Evolutionary conservation across 2,888 invertebrate species (phyloP).

Genomic region (Chironomus riparius): DNA sequence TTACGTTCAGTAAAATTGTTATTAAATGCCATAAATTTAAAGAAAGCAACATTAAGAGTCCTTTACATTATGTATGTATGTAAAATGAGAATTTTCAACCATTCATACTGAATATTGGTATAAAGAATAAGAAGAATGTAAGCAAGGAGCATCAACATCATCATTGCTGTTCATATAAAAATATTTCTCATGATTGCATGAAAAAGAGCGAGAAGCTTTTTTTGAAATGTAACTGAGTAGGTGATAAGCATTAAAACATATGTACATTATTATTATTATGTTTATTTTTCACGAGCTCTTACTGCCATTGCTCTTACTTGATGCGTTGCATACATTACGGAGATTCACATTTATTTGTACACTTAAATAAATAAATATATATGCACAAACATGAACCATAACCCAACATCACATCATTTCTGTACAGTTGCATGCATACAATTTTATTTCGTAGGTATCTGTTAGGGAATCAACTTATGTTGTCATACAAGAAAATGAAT

Average conservation of each 20-base stretch:
- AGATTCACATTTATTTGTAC: background rate
- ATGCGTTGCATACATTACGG: background rate
- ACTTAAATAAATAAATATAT: background rate
- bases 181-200: constrained; percentile 13
- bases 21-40: constrained; percentile 26
- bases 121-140: background rate
- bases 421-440: background rate
- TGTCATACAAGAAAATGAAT: constrained; percentile 3
- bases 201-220: background rate
- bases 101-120: background rate
- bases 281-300: background rate
- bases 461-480: background rate
- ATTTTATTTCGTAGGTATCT: background rate
- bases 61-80: background rate
- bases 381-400: background rate
- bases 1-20: constrained; percentile 20
- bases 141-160: background rate
- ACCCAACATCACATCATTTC: background rate
- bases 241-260: constrained; percentile 24
- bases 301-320: background rate
- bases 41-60: constrained; percentile 5
- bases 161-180: constrained; percentile 5
- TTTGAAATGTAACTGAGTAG: constrained; percentile 11
- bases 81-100: background rate
- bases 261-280: background rate